These are phyloP conservation scores for Drosophila mayaguana DNA, from an alignment of 2,888 invertebrate genomes.

Conservation along the genomic window DNA sequence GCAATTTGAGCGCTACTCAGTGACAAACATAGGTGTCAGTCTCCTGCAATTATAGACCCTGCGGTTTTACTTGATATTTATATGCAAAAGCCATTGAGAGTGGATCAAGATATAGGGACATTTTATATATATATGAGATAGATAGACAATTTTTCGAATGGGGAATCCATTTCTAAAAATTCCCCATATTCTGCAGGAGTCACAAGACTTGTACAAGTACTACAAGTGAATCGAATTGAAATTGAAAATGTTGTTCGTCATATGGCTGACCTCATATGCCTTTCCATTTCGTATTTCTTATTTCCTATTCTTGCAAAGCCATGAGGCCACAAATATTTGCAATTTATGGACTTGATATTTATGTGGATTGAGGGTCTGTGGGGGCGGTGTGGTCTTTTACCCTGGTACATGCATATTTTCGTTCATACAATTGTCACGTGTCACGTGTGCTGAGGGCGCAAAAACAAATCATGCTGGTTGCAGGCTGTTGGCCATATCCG, in stretches of 20 bases:
- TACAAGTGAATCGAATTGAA: background rate
- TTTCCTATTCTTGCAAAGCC: slow-evolving; percentile 5
- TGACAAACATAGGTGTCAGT: background rate
- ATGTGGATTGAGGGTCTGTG: background rate
- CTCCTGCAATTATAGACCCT: background rate
- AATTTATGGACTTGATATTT: slow-evolving; percentile 14
- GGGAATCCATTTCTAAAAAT: background rate
- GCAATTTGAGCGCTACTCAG: background rate
- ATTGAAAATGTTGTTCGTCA: slow-evolving; percentile 2
- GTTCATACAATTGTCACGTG: slow-evolving; percentile 39
- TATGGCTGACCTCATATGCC: slow-evolving; percentile 4
- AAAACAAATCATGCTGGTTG: slow-evolving; percentile 35
- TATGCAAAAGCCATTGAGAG: background rate
- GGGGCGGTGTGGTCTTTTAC: background rate
- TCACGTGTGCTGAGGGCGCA: slow-evolving; percentile 15
- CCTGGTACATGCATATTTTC: slow-evolving; percentile 5
- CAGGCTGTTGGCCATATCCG: slow-evolving; percentile 54
- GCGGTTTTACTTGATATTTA: background rate
- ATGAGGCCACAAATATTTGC: slow-evolving; percentile 12
- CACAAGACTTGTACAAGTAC: background rate
- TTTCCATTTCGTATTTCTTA: background rate
- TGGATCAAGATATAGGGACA: background rate
- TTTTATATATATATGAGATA: background rate
- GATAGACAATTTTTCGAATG: background rate
- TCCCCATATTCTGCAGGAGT: background rate